Evolutionary conservation across 2,797 vertebrate species (phyloP).

Genomic region (Diceros bicornis): DNA sequence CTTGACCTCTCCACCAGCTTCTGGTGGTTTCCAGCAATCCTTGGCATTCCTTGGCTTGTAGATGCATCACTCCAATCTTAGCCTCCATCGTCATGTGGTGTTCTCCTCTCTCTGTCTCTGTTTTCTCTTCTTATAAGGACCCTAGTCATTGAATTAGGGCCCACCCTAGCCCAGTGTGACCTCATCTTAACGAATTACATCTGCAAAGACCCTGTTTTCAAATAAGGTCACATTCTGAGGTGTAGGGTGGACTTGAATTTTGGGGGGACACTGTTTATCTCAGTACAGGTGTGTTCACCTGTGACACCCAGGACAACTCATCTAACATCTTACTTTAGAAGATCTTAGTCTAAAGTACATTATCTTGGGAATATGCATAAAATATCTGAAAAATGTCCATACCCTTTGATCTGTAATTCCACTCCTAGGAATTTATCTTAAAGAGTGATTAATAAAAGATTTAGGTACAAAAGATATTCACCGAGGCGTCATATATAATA

Average conservation of each 20-base stretch:
- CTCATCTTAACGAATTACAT: background rate
- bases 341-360: background rate
- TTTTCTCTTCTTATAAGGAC: background rate
- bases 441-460: background rate
- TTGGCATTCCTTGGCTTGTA: background rate
- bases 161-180: background rate
- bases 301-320: background rate
- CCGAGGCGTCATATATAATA: background rate
- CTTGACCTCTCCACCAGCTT: background rate
- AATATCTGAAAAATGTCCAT: background rate
- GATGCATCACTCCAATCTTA: background rate
- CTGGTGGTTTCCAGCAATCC: background rate
- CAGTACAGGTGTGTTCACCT: background rate
- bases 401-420: background rate
- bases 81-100: rapidly evolving
- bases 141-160: background rate
- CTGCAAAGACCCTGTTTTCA: conserved; percentile 1
- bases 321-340: background rate
- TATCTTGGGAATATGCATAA: background rate
- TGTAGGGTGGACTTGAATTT: background rate
- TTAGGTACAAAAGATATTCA: background rate
- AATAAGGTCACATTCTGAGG: background rate
- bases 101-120: background rate
- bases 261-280: background rate
- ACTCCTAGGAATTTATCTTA: background rate